Evolutionary conservation across 1,140 invertebrate species (phyloP).

Genomic region (Stegodyphus mimosarum): DNA sequence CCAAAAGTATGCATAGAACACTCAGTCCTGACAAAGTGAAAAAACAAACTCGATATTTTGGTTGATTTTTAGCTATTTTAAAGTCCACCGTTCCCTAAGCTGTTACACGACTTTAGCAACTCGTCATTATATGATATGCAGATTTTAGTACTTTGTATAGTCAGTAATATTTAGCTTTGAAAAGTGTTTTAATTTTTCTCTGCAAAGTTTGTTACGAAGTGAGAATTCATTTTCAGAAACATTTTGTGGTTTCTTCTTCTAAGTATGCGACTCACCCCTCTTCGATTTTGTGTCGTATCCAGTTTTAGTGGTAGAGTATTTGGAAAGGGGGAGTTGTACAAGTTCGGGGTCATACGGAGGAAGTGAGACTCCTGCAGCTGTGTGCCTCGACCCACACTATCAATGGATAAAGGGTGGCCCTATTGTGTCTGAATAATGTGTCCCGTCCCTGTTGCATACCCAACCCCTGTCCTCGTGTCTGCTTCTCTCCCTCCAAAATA

Average conservation of each 20-base stretch:
- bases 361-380: slow-evolving; percentile 30
- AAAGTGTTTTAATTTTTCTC: too few relatives aligned
- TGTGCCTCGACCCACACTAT: slow-evolving; percentile 3
- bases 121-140: too few relatives aligned
- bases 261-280: background rate
- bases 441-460: background rate
- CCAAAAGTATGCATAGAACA: too few relatives aligned
- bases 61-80: too few relatives aligned
- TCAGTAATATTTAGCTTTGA: too few relatives aligned
- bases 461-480: background rate
- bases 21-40: too few relatives aligned
- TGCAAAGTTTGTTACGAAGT: too few relatives aligned
- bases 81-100: too few relatives aligned
- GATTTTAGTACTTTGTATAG: too few relatives aligned
- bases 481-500: slow-evolving; percentile 4
- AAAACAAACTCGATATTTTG: too few relatives aligned
- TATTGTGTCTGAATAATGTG: slow-evolving; percentile 24
- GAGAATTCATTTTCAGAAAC: too few relatives aligned
- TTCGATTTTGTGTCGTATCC: background rate
- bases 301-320: background rate
- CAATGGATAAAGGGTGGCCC: slow-evolving; percentile 48
- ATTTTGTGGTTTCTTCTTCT: background rate
- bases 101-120: too few relatives aligned
- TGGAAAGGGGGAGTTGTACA: background rate
- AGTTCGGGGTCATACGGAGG: slow-evolving; percentile 41